Evolutionary conservation across 2,888 invertebrate genomes (phyloP).

Genomic region (Acronicta leporina): DNA sequence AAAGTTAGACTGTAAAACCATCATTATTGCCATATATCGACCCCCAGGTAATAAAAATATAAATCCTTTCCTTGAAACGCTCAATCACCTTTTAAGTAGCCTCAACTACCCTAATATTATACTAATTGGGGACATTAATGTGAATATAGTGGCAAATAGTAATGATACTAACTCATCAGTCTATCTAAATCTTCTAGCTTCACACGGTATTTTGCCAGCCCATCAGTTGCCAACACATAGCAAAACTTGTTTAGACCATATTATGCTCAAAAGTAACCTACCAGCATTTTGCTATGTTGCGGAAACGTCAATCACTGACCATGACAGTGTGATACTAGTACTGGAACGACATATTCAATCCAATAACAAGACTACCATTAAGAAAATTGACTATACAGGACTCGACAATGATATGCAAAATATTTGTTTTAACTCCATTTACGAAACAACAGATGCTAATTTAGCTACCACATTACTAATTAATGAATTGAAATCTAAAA

Average conservation of each 20-base stretch:
- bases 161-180: conserved; percentile 2
- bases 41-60: conserved; percentile 7
- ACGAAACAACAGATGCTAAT: conserved; percentile 2
- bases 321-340: conserved; percentile 5
- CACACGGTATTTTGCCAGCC: conserved; percentile 6
- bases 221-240: conserved; percentile 14
- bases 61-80: conserved; percentile 3
- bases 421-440: neutral
- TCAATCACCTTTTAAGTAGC: neutral
- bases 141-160: conserved; percentile 1
- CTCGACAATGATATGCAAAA: conserved; percentile 4
- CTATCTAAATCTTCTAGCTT: conserved; percentile 7
- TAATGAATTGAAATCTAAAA: conserved; percentile 2
- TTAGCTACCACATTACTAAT: neutral
- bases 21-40: conserved; percentile 5
- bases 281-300: conserved; percentile 16
- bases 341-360: neutral
- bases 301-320: conserved; percentile 13
- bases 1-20: conserved; percentile 5
- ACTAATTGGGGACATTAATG: conserved; percentile 1
- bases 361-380: neutral
- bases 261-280: conserved; percentile 15
- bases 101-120: conserved; percentile 5
- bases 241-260: conserved; percentile 20
- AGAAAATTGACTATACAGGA: conserved; percentile 2